Base-by-base conservation (phyloP, 2,113 vertebrate genomes). In the Mormyrus lacerda region DNA sequence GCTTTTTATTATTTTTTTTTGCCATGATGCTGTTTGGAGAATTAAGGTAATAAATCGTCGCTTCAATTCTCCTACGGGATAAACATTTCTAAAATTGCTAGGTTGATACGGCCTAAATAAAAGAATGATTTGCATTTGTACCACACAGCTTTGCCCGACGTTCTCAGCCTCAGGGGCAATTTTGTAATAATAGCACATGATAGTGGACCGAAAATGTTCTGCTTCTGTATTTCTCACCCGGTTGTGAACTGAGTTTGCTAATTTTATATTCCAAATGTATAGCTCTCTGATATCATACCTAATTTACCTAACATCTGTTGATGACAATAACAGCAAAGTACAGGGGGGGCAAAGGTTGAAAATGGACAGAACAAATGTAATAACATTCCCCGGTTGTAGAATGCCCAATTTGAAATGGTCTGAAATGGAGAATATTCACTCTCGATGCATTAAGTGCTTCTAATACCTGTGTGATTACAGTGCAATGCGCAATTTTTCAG, bases 181-280 rank as follows among this genome's bases (percentile, higher is more conserved):
- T 87, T 87, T 87, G 85, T 87, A 87, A 87, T 87, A 51, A 87
- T 87, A 87, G 85, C 27, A 53, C 6, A 55, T 87, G 85, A 87
- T 87, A 35, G 85, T 47, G 27, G 85, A 87, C 27, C 13, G 15
- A 87, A 87, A 87, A 87, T 87, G 47, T 53, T 55, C n/a, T 21
- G 50, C 85, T 10, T 17, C 85, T 39, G 50, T 31, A 39, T 55
- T 53, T 31, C 27, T 53, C 47, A 53, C 48, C 50, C 48, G 47
- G 85, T 87, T 87, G 85, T 87, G 85, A 87, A 53, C 85, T 3
- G 85, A 35, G 31, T 87, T 55, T 5, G 85, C 85, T 87, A 87
- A 87, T 87, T 87, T 87, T 87, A 87, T 87, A 87, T 87, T 87
- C 85, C 47, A 87, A 87, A 87, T 87, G 85, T 87, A 87, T 87